Evolutionary conservation across 2,888 invertebrate genomes (phyloP).

Genomic region (Ceratothoa steindachneri): DNA sequence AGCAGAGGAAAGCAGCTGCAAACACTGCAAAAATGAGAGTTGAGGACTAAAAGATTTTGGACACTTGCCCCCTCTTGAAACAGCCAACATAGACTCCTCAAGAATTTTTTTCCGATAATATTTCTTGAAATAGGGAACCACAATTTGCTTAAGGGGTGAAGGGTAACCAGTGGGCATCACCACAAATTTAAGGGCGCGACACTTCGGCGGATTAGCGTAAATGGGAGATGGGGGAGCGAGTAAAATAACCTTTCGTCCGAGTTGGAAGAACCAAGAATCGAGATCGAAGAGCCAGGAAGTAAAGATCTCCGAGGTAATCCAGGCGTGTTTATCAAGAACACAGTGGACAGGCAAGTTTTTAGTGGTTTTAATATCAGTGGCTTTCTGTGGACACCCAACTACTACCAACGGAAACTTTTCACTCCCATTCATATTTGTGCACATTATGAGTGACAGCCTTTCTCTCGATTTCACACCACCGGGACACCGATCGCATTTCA

Average conservation of each 20-base stretch:
- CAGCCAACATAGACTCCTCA: constrained; percentile 25
- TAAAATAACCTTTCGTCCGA: constrained; percentile 36
- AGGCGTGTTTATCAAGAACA: constrained; percentile 34
- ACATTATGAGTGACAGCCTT: constrained; percentile 36
- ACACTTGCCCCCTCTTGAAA: constrained; percentile 21
- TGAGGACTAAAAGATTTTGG: constrained; percentile 19
- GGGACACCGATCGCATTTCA: constrained; percentile 30
- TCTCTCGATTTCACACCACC: constrained; percentile 36
- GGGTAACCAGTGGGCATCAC: constrained; percentile 26
- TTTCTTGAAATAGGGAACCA: constrained; percentile 28
- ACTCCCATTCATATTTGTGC: constrained; percentile 38
- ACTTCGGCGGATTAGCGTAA: constrained; percentile 31
- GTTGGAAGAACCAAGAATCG: constrained; percentile 46
- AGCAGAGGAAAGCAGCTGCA: constrained; percentile 32
- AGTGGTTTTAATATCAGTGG: constrained; percentile 24
- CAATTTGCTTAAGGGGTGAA: constrained; percentile 28
- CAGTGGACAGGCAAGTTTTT: constrained; percentile 42
- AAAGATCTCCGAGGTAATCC: constrained; percentile 41
- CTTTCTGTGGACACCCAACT: constrained; percentile 34
- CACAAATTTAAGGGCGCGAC: constrained; percentile 30
- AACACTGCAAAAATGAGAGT: constrained; percentile 22
- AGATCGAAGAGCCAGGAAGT: constrained; percentile 41
- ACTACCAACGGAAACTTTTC: constrained; percentile 44
- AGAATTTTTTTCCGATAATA: constrained; percentile 33
- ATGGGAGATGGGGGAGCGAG: constrained; percentile 33